phyloP scores from a whole-genome alignment of 2,113 vertebrate species.

The Lathamus discolor region DNA sequence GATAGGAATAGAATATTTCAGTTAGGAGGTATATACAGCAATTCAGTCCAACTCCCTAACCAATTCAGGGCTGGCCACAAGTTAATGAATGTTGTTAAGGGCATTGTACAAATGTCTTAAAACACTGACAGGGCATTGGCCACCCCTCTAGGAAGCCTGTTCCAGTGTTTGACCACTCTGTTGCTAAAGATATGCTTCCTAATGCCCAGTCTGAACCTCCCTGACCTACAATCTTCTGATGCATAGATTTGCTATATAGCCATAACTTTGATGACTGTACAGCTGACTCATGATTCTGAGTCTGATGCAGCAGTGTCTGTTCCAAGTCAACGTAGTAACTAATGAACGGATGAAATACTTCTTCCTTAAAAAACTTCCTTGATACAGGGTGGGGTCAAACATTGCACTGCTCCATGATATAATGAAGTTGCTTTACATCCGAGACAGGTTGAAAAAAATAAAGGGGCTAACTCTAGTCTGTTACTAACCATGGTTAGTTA shows the following conservation, averaged over 20 bases:
- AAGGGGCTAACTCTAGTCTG: background rate
- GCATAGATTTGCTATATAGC: background rate
- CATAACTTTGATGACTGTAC: accelerated
- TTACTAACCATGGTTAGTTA: background rate
- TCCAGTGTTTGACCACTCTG: background rate
- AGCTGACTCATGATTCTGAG: background rate
- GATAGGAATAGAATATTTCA: background rate
- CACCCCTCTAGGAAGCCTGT: background rate
- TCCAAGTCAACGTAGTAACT: background rate
- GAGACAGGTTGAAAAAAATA: background rate
- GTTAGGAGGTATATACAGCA: background rate
- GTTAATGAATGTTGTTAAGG: background rate
- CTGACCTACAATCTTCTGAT: background rate
- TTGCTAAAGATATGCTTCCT: background rate
- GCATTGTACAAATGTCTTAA: background rate
- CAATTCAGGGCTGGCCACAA: background rate
- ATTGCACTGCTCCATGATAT: background rate
- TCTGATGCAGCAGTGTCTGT: background rate
- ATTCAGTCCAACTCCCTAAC: background rate
- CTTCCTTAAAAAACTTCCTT: background rate
- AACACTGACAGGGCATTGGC: background rate
- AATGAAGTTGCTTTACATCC: background rate
- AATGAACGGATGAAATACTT: background rate
- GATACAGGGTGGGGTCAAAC: background rate
- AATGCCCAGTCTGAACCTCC: background rate